phyloP scores from a whole-genome alignment of 2,113 vertebrate genomes.

The Rhinoderma darwinii region DNA sequence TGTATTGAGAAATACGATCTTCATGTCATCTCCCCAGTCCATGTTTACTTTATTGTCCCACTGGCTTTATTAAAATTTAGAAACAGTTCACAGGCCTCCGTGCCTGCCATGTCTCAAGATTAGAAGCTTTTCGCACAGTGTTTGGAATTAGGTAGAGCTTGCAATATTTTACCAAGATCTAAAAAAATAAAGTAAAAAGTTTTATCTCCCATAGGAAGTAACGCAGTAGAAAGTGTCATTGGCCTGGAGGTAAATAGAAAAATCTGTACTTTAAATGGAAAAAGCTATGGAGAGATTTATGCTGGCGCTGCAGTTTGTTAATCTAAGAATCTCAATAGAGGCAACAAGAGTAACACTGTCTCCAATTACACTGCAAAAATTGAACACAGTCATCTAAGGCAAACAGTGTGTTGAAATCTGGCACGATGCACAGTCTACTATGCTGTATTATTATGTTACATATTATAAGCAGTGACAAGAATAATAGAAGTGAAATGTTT shows the following conservation, averaged over 20 bases:
- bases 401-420: slow-evolving; percentile 13
- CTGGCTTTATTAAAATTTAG: slow-evolving; percentile 3
- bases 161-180: slow-evolving; percentile 46
- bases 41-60: slow-evolving; percentile 21
- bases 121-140: slow-evolving; percentile 14
- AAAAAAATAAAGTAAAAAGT: slow-evolving; percentile 11
- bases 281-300: slow-evolving; percentile 38
- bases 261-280: slow-evolving; percentile 30
- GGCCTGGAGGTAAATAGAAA: slow-evolving; percentile 43
- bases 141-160: slow-evolving; percentile 18
- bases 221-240: slow-evolving; percentile 53
- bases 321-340: slow-evolving; percentile 40
- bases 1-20: neutral
- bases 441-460: neutral
- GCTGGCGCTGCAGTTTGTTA: slow-evolving; percentile 48
- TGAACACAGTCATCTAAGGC: slow-evolving; percentile 35
- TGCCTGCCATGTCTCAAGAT: slow-evolving; percentile 53
- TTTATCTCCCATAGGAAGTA: slow-evolving; percentile 51
- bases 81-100: slow-evolving; percentile 1
- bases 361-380: slow-evolving; percentile 45
- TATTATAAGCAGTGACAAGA: slow-evolving; percentile 4
- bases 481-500: neutral
- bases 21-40: neutral
- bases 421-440: neutral
- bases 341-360: slow-evolving; percentile 44